phyloP scores from a whole-genome alignment of 2,113 vertebrate species.

The Vireo altiloquus region DNA sequence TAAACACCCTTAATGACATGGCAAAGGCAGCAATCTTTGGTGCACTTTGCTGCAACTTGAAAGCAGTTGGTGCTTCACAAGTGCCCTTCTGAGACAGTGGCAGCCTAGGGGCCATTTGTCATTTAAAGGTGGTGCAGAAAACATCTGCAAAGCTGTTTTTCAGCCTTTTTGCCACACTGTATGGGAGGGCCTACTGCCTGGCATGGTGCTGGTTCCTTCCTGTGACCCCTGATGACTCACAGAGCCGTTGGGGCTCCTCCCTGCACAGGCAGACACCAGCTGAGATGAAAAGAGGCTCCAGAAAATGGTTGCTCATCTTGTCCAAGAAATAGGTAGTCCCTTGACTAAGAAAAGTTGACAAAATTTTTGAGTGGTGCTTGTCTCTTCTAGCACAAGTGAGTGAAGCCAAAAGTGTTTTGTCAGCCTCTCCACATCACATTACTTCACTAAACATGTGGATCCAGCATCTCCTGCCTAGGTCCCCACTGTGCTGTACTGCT shows the following conservation, averaged over 20 bases:
- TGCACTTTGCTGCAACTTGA: neutral
- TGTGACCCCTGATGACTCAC: neutral
- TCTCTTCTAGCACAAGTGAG: neutral
- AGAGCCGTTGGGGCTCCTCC: neutral
- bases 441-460: neutral
- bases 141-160: neutral
- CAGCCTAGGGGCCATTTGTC: neutral
- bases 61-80: neutral
- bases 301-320: neutral
- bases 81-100: neutral
- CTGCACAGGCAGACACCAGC: neutral
- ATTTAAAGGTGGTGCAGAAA: neutral
- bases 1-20: neutral
- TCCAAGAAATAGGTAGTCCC: neutral
- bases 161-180: neutral
- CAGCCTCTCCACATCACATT: neutral
- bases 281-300: neutral
- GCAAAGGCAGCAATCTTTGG: neutral
- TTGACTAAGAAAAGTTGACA: neutral
- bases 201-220: neutral
- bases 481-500: neutral
- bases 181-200: fast-evolving
- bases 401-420: neutral
- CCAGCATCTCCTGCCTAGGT: neutral
- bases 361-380: neutral